Percentiles rank a stretch among this genome's conserved stretches.
Evolutionary conservation across 2,888 invertebrate genomes (phyloP).

Genomic region (Pseudococcus jackbeardsleyi): DNA sequence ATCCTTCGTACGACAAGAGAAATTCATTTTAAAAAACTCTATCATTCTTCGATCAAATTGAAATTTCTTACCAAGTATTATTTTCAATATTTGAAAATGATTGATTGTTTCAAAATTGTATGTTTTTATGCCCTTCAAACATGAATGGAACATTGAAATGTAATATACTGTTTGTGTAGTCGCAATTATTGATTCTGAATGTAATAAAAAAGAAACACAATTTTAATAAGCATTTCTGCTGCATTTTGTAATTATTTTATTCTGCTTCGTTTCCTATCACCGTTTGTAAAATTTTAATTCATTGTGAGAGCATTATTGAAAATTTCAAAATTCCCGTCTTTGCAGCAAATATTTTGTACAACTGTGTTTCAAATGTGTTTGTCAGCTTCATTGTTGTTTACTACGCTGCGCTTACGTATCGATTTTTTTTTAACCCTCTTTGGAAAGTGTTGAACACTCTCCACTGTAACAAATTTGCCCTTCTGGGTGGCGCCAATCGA

Average conservation of each 20-base stretch:
- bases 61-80: not conserved
- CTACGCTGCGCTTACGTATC: constrained; percentile 38
- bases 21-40: not conserved
- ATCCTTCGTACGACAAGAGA: not conserved
- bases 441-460: not conserved
- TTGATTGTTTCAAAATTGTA: not conserved
- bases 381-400: not conserved
- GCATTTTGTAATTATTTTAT: not conserved
- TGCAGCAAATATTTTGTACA: not conserved
- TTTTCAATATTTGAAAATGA: not conserved
- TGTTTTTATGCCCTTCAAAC: too few species aligned
- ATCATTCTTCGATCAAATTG: not conserved
- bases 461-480: constrained; percentile 9
- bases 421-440: constrained; percentile 51
- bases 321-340: not conserved
- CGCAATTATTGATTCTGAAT: not conserved
- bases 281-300: not conserved
- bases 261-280: not conserved
- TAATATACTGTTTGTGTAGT: not conserved
- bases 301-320: not conserved
- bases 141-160: too few species aligned
- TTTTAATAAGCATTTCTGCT: not conserved
- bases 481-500: constrained; percentile 62
- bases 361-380: not conserved
- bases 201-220: too few species aligned